These are phyloP conservation scores for Verasper variegatus DNA, from an alignment of 2,113 vertebrate species.

Conservation along the genomic window DNA sequence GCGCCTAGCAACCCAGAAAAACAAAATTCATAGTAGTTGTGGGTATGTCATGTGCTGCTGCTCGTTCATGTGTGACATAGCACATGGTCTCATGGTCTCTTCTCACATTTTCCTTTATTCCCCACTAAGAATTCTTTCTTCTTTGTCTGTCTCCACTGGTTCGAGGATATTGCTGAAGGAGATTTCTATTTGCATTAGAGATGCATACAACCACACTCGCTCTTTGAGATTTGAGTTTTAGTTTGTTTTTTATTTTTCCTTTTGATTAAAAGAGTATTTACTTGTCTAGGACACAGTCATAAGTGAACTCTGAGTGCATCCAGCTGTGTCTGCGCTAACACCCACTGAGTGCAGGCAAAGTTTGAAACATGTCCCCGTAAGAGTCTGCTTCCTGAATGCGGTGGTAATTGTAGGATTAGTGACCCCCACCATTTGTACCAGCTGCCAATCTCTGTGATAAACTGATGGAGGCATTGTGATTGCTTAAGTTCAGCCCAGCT, in stretches of 20 bases:
- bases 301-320: conserved; percentile 12
- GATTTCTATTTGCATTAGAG: not conserved
- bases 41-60: conserved; percentile 53
- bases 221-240: not conserved
- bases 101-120: conserved; percentile 47
- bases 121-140: not conserved
- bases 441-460: conserved; percentile 38
- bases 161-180: not conserved
- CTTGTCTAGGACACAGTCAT: not conserved
- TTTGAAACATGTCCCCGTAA: conserved; percentile 20
- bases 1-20: conserved; percentile 74
- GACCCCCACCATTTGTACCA: conserved; percentile 27
- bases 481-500: conserved; percentile 14
- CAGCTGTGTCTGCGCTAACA: conserved; percentile 9
- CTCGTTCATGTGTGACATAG: conserved; percentile 60
- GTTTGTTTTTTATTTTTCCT: not conserved
- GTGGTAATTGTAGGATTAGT: conserved; percentile 44
- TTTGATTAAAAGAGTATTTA: not conserved
- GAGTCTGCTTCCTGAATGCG: conserved; percentile 24
- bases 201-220: not conserved
- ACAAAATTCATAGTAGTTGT: conserved; percentile 59
- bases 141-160: not conserved
- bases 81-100: conserved; percentile 47
- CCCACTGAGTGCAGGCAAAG: conserved; percentile 30
- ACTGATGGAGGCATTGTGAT: conserved; percentile 16